Evolutionary conservation across 2,113 vertebrate genomes (phyloP).

Genomic region (Gracilinanus agilis): DNA sequence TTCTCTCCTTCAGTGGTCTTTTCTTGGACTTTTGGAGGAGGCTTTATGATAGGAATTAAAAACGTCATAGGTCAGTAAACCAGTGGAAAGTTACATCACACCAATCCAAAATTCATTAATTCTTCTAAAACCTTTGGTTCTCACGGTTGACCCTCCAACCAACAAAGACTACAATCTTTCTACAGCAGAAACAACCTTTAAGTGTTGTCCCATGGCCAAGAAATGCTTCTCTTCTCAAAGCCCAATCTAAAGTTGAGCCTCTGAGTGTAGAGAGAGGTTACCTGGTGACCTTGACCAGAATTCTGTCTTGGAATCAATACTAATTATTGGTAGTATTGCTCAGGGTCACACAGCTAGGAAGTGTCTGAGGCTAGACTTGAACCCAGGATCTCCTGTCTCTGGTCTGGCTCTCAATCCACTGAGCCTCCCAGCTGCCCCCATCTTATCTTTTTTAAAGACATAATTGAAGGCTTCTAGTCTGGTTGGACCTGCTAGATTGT

Average conservation of each 20-base stretch:
- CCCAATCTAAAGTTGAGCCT: not conserved
- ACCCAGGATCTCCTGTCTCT: too few relatives aligned
- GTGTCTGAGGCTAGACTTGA: too few relatives aligned
- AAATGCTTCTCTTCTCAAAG: not conserved
- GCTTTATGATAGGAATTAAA: constrained; percentile 70
- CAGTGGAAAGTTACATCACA: not conserved
- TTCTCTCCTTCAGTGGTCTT: constrained; percentile 75
- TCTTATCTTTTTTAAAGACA: not conserved
- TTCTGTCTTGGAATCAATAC: too few relatives aligned
- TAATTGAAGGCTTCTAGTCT: not conserved
- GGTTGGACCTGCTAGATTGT: not conserved
- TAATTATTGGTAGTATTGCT: too few relatives aligned
- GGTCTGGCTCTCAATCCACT: too few relatives aligned
- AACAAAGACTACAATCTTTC: not conserved
- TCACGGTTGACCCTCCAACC: not conserved
- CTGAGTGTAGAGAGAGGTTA: not conserved
- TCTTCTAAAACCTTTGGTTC: not conserved
- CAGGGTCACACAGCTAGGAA: too few relatives aligned
- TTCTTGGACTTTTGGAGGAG: constrained; percentile 71
- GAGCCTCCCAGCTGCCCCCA: too few relatives aligned
- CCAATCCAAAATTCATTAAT: not conserved
- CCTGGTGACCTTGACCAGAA: too few relatives aligned
- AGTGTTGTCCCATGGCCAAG: not conserved
- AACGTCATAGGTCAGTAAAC: not conserved
- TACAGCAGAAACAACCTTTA: not conserved